A percentile compares a stretch with the other conserved stretches of the same genome.
Conservation (phyloP, 2,888 invertebrate genomes). For the Lordiphosa andalusiaca region DNA sequence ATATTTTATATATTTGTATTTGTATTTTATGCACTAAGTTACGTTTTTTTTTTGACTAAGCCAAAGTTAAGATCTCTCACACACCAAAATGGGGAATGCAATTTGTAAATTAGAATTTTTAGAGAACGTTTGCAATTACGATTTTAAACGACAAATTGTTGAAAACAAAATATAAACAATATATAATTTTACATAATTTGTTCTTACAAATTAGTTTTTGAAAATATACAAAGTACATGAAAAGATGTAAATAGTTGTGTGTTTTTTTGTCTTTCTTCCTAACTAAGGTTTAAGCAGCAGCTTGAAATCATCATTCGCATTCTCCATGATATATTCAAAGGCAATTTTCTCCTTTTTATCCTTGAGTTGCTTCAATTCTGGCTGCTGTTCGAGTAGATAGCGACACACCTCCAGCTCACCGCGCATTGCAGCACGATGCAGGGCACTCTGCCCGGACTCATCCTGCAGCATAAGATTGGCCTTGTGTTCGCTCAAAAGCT, state of each 20-base stretch:
- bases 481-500: slow-evolving; percentile 84
- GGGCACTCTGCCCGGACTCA: slow-evolving; percentile 88
- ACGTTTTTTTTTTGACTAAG: slow-evolving; percentile 17
- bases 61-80: slow-evolving; percentile 37
- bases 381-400: slow-evolving; percentile 68
- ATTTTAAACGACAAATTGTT: slow-evolving; percentile 22
- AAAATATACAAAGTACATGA: slow-evolving; percentile 11
- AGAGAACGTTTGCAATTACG: slow-evolving; percentile 21
- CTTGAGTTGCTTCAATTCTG: slow-evolving; percentile 77
- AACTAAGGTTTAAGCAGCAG: slow-evolving; percentile 75
- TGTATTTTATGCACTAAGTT: background rate
- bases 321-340: slow-evolving; percentile 78
- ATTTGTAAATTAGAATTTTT: slow-evolving; percentile 29
- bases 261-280: slow-evolving; percentile 2
- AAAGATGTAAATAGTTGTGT: slow-evolving; percentile 2
- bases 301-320: slow-evolving; percentile 79
- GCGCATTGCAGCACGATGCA: slow-evolving; percentile 87
- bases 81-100: slow-evolving; percentile 10
- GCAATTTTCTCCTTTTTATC: slow-evolving; percentile 81
- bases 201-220: slow-evolving; percentile 17
- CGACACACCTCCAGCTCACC: slow-evolving; percentile 80
- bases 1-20: background rate
- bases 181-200: slow-evolving; percentile 23
- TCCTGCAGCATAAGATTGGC: slow-evolving; percentile 86
- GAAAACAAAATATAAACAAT: slow-evolving; percentile 26